phyloP scores from a whole-genome alignment of 1,140 invertebrate species.

The Aphelenchoides fujianensis region DNA sequence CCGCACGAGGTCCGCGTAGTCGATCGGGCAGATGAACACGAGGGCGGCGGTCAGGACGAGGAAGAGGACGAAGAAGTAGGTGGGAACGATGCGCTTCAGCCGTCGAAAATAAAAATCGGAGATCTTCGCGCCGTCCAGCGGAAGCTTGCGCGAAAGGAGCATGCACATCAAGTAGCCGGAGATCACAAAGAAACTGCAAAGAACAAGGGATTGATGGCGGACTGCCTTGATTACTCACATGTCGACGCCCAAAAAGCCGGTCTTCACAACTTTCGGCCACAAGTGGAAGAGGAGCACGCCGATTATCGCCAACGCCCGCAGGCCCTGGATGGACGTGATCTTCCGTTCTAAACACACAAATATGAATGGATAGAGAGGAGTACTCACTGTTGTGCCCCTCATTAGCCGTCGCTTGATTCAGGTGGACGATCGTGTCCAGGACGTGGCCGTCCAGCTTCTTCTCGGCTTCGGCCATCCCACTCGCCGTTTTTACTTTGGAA shows the following conservation, averaged over 20 bases:
- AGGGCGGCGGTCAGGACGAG: slow-evolving; percentile 12
- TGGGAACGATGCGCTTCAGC: slow-evolving; percentile 26
- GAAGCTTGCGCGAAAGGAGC: neutral
- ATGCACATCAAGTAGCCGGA: slow-evolving; percentile 9
- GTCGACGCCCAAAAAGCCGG: slow-evolving; percentile 31
- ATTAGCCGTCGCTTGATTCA: neutral
- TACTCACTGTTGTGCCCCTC: neutral
- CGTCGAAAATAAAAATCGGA: slow-evolving; percentile 24
- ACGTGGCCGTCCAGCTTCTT: neutral
- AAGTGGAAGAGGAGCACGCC: slow-evolving; percentile 27
- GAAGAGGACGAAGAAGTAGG: slow-evolving; percentile 24
- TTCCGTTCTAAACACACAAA: neutral
- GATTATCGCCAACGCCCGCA: slow-evolving; percentile 28
- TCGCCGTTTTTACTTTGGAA: neutral
- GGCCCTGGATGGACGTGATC: slow-evolving; percentile 17
- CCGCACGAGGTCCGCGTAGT: neutral
- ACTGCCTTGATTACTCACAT: too few relatives aligned
- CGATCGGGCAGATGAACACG: slow-evolving; percentile 13
- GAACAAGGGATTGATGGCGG: too few relatives aligned
- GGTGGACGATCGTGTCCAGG: neutral
- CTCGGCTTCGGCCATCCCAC: neutral
- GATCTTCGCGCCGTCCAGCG: neutral
- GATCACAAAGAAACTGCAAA: slow-evolving; percentile 21
- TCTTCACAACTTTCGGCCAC: slow-evolving; percentile 19
- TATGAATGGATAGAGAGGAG: neutral